Evolutionary conservation across 1,140 invertebrate species (phyloP).

Genomic region (Drosophila eugracilis): DNA sequence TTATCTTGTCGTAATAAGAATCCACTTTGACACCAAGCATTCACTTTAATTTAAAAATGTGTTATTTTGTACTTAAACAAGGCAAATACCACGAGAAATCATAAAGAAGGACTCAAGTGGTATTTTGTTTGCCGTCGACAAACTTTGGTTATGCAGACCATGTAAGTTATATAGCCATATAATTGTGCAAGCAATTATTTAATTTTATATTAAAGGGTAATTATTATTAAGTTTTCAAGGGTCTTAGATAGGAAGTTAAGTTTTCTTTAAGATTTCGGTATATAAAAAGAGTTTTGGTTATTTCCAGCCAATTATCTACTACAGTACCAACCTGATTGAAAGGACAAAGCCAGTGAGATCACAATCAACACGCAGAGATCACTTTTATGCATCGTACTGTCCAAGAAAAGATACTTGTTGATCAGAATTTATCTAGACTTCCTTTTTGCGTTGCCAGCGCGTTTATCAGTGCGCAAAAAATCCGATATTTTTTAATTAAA

Average conservation of each 20-base stretch:
- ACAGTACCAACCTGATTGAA: constrained; percentile 55
- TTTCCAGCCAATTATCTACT: too few relatives aligned
- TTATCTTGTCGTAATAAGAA: constrained; percentile 21
- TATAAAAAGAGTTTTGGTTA: too few relatives aligned
- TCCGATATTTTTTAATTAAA: constrained; percentile 65
- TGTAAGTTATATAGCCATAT: background rate
- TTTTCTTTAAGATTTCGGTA: background rate
- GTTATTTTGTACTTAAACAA: constrained; percentile 2
- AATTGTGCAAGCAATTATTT: constrained; percentile 20
- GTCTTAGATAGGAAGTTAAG: background rate
- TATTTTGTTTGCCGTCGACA: background rate
- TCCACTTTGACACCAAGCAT: too few relatives aligned
- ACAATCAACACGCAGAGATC: constrained; percentile 33
- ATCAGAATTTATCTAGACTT: constrained; percentile 36
- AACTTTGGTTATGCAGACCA: background rate
- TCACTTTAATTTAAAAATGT: constrained; percentile 9
- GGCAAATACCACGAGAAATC: background rate
- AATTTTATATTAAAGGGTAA: constrained; percentile 1
- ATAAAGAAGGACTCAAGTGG: constrained; percentile 14
- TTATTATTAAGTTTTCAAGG: background rate
- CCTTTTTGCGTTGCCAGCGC: constrained; percentile 40
- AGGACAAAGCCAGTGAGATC: constrained; percentile 23
- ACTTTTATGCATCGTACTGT: constrained; percentile 44
- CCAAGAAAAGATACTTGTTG: constrained; percentile 3
- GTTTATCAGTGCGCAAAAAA: constrained; percentile 53